Evolutionary conservation across 1,140 invertebrate species (phyloP).

Genomic region (Solenopsis fugax): DNA sequence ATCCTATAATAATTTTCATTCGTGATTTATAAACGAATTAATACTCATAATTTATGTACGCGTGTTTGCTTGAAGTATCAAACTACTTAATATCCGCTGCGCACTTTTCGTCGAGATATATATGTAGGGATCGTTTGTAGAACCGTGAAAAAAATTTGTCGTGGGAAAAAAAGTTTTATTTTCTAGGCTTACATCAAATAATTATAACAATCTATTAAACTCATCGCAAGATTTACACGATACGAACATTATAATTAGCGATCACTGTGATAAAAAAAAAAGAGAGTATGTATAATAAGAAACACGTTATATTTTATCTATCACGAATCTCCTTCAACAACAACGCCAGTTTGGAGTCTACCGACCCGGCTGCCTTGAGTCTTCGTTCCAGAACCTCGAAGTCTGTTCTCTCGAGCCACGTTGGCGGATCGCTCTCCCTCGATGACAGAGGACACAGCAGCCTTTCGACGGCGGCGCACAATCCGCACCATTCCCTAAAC

Average conservation of each 20-base stretch:
- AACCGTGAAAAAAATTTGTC: constrained; percentile 18
- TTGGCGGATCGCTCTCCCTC: constrained; percentile 86
- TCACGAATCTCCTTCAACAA: constrained; percentile 81
- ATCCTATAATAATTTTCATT: constrained; percentile 35
- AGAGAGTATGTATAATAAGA: constrained; percentile 47
- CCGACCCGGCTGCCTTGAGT: constrained; percentile 58
- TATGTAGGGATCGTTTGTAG: constrained; percentile 45
- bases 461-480: constrained; percentile 90
- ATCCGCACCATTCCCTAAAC: constrained; percentile 90
- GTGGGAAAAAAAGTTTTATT: constrained; percentile 11
- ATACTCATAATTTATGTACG: constrained; percentile 44
- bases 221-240: constrained; percentile 27
- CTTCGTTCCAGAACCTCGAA: constrained; percentile 81
- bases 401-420: constrained; percentile 83
- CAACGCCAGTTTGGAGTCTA: constrained; percentile 71
- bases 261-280: constrained; percentile 58
- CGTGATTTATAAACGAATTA: constrained; percentile 29
- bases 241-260: constrained; percentile 54
- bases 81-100: constrained; percentile 25
- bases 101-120: constrained; percentile 24
- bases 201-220: constrained; percentile 29
- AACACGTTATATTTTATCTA: constrained; percentile 67
- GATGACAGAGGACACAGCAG: constrained; percentile 86
- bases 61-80: constrained; percentile 21
- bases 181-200: constrained; percentile 33